Evolutionary conservation across 2,888 invertebrate genomes (phyloP).

Genomic region (Drosophila kanekoi): DNA sequence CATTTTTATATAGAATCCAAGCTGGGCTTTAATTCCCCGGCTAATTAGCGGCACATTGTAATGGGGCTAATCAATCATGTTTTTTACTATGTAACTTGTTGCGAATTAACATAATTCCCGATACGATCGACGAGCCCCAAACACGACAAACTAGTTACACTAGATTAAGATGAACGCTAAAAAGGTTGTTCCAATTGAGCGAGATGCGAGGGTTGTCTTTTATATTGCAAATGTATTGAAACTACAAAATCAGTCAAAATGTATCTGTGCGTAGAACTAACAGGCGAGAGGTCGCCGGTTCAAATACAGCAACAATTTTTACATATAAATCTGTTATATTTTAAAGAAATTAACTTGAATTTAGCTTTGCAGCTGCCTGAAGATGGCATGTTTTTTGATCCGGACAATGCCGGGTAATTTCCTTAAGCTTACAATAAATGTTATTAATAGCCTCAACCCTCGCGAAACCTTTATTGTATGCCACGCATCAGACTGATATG

Average conservation of each 20-base stretch:
- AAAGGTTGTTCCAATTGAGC: neutral
- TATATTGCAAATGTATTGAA: too few species aligned
- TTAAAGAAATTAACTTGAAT: too few species aligned
- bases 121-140: conserved; percentile 23
- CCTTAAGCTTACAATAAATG: neutral
- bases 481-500: conserved; percentile 1
- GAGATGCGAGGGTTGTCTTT: neutral
- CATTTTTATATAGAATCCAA: conserved; percentile 38
- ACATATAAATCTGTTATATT: too few species aligned
- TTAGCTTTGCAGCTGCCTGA: too few species aligned
- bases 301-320: too few species aligned
- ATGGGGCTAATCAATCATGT: conserved; percentile 23
- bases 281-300: too few species aligned
- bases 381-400: too few species aligned
- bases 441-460: neutral
- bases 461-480: neutral
- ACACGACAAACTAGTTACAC: conserved; percentile 18
- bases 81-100: conserved; percentile 37
- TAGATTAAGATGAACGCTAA: conserved; percentile 1
- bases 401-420: too few species aligned
- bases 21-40: neutral
- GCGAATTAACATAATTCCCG: conserved; percentile 32
- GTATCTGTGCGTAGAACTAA: too few species aligned
- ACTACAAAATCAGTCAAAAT: too few species aligned
- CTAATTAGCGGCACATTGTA: conserved; percentile 28